Evolutionary conservation across 2,888 invertebrate species (phyloP), one percentile per base, ranked within the genome.

Genomic region (Ormyrus nitidulus): DNA sequence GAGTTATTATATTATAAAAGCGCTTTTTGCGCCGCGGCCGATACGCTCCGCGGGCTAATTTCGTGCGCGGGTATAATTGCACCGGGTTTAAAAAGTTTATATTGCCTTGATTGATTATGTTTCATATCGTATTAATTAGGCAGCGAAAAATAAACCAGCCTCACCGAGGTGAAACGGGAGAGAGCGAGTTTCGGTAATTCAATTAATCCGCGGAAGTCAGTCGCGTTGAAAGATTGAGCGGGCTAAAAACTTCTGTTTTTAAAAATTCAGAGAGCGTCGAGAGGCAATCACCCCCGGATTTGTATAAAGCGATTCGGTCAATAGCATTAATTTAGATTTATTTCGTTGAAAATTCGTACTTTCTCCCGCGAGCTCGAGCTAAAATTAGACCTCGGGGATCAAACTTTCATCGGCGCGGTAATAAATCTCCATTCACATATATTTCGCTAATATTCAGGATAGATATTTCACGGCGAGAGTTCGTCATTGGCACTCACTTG

Each of bases 401-500:
- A 34, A 34, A 34, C 3, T 34, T 2, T 34, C 34, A 2, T 4
- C n/a, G n/a, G n/a, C n/a, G n/a, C n/a, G n/a, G n/a, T n/a, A n/a
- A n/a, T n/a, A 66, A 59, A 59, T 19, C 34, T 34, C 34, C 34
- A 34, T 34, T 34, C 34, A 2, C 34, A 2, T 2, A 34, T 4
- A 34, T 34, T 34, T 34, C 34, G 34, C 2, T 34, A 34, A 34
- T 34, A n/a, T 34, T 34, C 34, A 34, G 34, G 0, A 59, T 19
- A 19, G 4, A 13, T 8, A 46, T 0, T 4, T 44, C n/a, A n/a
- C n/a, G n/a, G n/a, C n/a, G n/a, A n/a, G n/a, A n/a, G n/a, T n/a
- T n/a, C n/a, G n/a, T n/a, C n/a, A n/a, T n/a, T n/a, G n/a, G n/a
- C 6, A 69, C 81, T 77, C 13, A 90, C 84, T 92, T 91, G 91